Evolutionary conservation across 2,797 vertebrate species (phyloP).

Genomic region (Myotis vivesi): DNA sequence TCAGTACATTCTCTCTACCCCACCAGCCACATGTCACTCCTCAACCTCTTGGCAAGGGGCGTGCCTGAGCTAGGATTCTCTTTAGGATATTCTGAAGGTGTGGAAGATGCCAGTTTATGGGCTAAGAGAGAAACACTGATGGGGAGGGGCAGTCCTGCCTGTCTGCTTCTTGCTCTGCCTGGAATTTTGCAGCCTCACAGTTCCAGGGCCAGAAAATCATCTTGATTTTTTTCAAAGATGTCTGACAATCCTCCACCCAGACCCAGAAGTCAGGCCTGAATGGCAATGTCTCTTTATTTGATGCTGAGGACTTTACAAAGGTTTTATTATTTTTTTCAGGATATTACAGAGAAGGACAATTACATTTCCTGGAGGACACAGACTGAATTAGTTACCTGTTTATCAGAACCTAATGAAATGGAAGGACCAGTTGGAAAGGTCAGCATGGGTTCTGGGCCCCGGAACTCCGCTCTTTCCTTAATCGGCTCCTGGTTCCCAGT

Average conservation of each 20-base stretch:
- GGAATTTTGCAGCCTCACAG: not conserved
- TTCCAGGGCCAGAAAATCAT: not conserved
- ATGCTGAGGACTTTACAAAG: not conserved
- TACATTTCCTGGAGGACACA: not conserved
- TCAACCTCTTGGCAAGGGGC: not conserved
- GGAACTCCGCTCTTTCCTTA: not conserved
- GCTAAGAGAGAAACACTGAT: not conserved
- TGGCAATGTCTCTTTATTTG: not conserved
- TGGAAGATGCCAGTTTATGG: not conserved
- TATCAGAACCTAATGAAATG: not conserved
- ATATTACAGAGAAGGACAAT: not conserved
- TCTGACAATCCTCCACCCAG: not conserved
- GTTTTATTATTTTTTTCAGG: not conserved
- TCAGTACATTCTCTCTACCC: not conserved
- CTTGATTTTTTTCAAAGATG: not conserved
- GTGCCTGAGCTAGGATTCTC: not conserved
- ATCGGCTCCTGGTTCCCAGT: not conserved
- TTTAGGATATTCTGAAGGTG: not conserved
- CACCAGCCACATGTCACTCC: not conserved
- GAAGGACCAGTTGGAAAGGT: not conserved
- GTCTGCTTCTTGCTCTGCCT: not conserved
- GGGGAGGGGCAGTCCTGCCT: not conserved
- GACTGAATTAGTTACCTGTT: not conserved
- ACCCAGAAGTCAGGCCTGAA: not conserved
- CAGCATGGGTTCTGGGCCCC: not conserved